A percentile compares a stretch with the other conserved stretches of the same genome.
phyloP scores from a whole-genome alignment of 2,888 invertebrate species.

The Rhingia campestris region DNA sequence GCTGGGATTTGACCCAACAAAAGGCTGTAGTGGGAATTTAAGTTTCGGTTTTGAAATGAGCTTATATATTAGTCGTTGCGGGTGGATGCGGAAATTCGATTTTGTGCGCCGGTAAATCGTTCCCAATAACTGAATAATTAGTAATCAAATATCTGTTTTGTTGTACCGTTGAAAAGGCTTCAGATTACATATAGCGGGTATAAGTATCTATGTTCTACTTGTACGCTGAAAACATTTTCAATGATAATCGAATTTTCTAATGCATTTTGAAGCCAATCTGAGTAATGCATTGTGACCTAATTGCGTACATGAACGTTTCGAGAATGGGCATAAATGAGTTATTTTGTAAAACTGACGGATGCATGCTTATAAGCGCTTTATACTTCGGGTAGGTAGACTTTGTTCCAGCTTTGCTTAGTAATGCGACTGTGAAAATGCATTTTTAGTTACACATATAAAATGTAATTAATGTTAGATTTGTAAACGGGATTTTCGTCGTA shows the following conservation, averaged over 20 bases:
- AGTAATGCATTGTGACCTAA: not conserved
- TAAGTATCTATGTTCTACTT: not conserved
- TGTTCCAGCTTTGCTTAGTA: too few relatives aligned
- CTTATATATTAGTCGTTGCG: constrained; percentile 9
- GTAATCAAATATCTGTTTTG: constrained; percentile 33
- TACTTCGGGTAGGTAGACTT: too few relatives aligned
- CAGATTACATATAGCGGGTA: constrained; percentile 4
- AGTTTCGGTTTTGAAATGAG: constrained; percentile 45
- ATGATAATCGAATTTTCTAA: not conserved
- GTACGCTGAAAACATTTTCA: constrained; percentile 4
- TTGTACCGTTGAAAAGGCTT: not conserved
- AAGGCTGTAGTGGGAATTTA: constrained; percentile 44
- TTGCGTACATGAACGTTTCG: not conserved
- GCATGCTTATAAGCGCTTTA: too few relatives aligned
- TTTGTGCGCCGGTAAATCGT: constrained; percentile 19
- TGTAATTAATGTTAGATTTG: too few relatives aligned
- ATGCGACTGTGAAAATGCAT: too few relatives aligned
- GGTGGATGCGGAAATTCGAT: constrained; percentile 18
- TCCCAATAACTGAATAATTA: constrained; percentile 47
- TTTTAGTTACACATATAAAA: too few relatives aligned
- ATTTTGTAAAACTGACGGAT: too few relatives aligned
- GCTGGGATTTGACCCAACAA: constrained; percentile 21
- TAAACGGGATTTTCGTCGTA: too few relatives aligned
- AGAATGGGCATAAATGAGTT: too few relatives aligned
- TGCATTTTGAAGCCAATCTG: not conserved